These are phyloP conservation scores for Aphelinus atriplicis DNA, from an alignment of 1,140 invertebrate genomes.

Conservation along the genomic window DNA sequence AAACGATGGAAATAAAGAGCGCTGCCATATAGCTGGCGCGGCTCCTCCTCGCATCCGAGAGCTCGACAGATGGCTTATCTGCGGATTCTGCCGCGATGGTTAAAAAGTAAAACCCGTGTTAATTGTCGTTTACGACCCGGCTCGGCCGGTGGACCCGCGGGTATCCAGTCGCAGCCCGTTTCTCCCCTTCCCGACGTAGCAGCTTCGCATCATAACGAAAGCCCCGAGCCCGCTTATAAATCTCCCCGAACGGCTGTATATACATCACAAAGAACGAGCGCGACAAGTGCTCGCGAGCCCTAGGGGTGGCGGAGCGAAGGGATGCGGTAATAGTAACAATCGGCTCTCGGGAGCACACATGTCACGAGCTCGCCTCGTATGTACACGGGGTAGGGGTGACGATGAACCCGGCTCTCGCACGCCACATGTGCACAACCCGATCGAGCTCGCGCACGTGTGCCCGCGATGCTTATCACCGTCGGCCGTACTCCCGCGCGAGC, in stretches of 20 bases:
- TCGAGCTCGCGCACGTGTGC: neutral
- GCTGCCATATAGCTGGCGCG: neutral
- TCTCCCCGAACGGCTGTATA: neutral
- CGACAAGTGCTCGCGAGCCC: neutral
- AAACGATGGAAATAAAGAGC: neutral
- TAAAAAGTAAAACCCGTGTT: neutral
- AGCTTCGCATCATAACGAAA: too few relatives aligned
- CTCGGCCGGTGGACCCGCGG: neutral
- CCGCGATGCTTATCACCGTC: neutral
- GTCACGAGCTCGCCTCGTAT: too few relatives aligned
- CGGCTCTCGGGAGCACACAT: too few relatives aligned
- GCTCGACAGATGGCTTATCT: slow-evolving; percentile 18
- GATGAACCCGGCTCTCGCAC: neutral
- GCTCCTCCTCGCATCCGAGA: neutral
- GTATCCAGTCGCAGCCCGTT: too few relatives aligned
- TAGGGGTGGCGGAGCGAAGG: neutral
- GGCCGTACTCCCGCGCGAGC: neutral
- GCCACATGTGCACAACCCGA: too few relatives aligned
- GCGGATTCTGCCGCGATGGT: neutral
- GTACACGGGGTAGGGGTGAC: neutral
- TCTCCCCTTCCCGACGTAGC: too few relatives aligned
- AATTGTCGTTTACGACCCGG: slow-evolving; percentile 6
- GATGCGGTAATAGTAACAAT: neutral
- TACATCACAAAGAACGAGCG: too few relatives aligned
- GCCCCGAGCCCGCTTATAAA: too few relatives aligned